Conservation (phyloP, 2,888 invertebrate species). For the Linhomoeus sp. region DNA sequence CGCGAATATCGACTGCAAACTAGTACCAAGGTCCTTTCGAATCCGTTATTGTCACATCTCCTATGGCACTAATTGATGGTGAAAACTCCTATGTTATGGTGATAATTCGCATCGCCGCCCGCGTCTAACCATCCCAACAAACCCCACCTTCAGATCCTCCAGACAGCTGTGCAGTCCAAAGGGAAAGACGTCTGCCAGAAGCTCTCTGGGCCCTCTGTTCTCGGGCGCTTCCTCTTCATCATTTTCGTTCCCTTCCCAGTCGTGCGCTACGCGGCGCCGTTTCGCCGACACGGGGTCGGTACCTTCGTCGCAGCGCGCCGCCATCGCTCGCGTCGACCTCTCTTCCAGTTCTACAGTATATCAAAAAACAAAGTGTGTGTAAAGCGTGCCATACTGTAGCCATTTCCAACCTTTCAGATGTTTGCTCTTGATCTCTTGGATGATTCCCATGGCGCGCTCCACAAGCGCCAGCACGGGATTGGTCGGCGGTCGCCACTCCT, state of each 20-base stretch:
- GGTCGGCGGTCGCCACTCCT: background rate
- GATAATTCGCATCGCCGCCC: no score
- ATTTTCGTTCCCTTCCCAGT: background rate
- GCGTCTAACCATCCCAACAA: no score
- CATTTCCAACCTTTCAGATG: background rate
- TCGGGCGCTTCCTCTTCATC: background rate
- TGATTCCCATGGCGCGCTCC: background rate
- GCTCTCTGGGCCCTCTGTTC: background rate
- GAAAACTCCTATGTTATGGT: no score
- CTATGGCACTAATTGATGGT: no score
- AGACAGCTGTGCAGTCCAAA: background rate
- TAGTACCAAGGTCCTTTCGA: no score
- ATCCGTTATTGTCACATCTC: no score
- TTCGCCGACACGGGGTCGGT: background rate
- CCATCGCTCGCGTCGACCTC: background rate
- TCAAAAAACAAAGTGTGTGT: background rate
- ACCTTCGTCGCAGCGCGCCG: background rate
- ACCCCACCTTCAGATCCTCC: background rate
- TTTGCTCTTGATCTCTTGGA: background rate
- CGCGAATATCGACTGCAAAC: no score
- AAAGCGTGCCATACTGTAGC: background rate
- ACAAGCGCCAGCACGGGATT: background rate
- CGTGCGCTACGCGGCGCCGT: background rate
- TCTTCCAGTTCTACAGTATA: background rate
- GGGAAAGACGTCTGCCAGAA: background rate